Percentiles rank a stretch among this genome's conserved stretches.
These are phyloP conservation scores for Mythimna loreyi DNA, from an alignment of 2,888 invertebrate genomes.

Conservation along the genomic window DNA sequence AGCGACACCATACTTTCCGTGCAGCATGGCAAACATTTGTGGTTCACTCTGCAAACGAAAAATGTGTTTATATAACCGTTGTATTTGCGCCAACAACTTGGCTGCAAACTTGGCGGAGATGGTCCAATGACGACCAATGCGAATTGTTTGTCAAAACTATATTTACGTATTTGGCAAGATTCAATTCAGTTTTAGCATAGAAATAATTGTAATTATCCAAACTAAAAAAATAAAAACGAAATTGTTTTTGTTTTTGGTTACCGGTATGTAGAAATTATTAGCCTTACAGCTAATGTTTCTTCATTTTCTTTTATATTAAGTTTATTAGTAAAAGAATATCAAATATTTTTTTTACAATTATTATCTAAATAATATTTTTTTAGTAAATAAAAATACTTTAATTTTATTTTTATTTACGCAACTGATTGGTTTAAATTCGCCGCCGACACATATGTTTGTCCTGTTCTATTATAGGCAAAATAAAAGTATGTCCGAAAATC, in stretches of 20 bases:
- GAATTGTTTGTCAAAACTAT: neutral
- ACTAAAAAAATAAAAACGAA: no score
- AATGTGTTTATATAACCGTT: constrained; percentile 29
- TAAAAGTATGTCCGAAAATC: neutral
- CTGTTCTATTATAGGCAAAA: no score
- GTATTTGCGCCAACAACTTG: constrained; percentile 28
- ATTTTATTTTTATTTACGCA: no score
- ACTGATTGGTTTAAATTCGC: no score
- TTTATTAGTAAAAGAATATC: neutral
- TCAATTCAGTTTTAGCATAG: neutral
- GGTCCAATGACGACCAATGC: neutral
- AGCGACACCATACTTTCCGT: constrained; percentile 87
- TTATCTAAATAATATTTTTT: no score
- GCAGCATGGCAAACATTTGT: constrained; percentile 95
- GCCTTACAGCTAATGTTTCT: no score
- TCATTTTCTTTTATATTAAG: neutral
- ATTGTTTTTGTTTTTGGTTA: no score
- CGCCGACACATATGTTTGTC: no score
- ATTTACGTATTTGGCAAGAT: neutral
- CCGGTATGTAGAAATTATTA: neutral
- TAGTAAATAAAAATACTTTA: no score
- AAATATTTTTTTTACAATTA: no score
- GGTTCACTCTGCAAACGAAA: constrained; percentile 90
- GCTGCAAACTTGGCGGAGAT: neutral
- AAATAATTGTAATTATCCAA: no score